Base-by-base conservation (phyloP, 2,888 invertebrate genomes). In the Kryphioiulus occultus region DNA sequence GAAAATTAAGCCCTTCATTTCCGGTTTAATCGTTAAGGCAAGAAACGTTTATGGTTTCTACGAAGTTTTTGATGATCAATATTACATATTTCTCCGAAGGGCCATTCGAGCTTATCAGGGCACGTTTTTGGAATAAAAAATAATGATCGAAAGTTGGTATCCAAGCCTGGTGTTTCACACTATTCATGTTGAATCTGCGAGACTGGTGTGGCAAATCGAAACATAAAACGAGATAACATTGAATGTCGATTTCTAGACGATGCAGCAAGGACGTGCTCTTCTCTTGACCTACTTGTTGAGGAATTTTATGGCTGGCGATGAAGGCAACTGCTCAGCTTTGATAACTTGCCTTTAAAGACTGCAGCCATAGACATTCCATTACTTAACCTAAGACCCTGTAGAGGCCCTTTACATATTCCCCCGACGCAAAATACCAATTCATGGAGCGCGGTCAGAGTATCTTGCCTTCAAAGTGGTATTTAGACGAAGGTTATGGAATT, bases 341-440 rank as follows among this genome's bases (percentile, higher is more conserved):
- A 59, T 59, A 59, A 59, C 59, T 59, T 47, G 4, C 59, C 7
- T 59, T 59, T 17, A 59, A n/a, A 22, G 59, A n/a, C 22, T 59
- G 22, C n/a, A 59, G n/a, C 59, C 59, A 59, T 59, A 59, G 59
- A 17, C 59, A 59, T 59, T 59, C 59, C 59, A 59, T 59, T 59
- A 59, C 22, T 59, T 59, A 59, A 59, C 59, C 59, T 59, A 59
- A 59, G 59, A 59, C 59, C 59, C 59, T 9, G 22, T 9, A 17
- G 59, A 59, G 59, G 59, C n/a, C 59, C n/a, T 59, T 59, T 22
- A 59, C 59, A 22, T 59, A 59, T 59, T 59, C 59, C 59, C n/a
- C 22, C 10, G 59, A 59, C 59, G 59, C 59, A 22, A 59, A 59
- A 59, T 22, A 59, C 22, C 22, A 59, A 59, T 59, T 59, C 22